These are phyloP conservation scores for Drosophila peninsularis DNA, from an alignment of 2,888 invertebrate genomes.

Conservation along the genomic window DNA sequence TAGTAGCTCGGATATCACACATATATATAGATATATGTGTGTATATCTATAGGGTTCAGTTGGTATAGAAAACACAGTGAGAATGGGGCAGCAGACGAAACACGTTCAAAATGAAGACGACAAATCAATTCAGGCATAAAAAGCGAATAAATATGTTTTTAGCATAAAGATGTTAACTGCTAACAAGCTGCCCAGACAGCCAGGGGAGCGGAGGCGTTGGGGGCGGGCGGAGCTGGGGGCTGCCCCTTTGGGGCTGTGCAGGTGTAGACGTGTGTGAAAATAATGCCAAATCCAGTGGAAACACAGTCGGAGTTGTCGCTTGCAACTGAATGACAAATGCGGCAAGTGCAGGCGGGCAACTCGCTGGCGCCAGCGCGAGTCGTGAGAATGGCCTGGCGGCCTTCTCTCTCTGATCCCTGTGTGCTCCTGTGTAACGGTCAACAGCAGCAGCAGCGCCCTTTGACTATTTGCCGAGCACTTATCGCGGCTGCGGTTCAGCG, in stretches of 20 bases:
- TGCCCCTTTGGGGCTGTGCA: constrained; percentile 11
- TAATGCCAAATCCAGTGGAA: constrained; percentile 36
- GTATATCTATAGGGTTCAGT: constrained; percentile 22
- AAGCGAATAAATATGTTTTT: constrained; percentile 81
- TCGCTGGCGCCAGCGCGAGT: constrained; percentile 45
- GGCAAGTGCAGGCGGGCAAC: constrained; percentile 31
- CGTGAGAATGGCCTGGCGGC: constrained; percentile 59
- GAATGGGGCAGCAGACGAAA: constrained; percentile 52
- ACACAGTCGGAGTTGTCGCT: constrained; percentile 54
- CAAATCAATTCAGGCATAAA: constrained; percentile 82
- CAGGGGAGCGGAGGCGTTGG: neutral
- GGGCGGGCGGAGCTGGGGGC: neutral
- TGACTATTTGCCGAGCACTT: constrained; percentile 51
- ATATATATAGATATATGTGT: constrained; percentile 8
- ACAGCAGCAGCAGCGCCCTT: constrained; percentile 3
- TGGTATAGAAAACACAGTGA: constrained; percentile 26
- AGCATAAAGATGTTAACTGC: constrained; percentile 80
- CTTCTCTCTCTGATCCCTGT: constrained; percentile 33
- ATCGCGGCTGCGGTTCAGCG: constrained; percentile 18
- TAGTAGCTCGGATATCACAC: constrained; percentile 13
- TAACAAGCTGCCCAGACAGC: constrained; percentile 60
- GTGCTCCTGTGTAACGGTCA: constrained; percentile 40
- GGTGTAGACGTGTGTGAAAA: constrained; percentile 42
- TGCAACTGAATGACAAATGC: constrained; percentile 22
- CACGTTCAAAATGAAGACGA: constrained; percentile 72